Evolutionary conservation across 2,888 invertebrate genomes (phyloP), one percentile per base, ranked within the genome.

Genomic region (Heliconius erato): DNA sequence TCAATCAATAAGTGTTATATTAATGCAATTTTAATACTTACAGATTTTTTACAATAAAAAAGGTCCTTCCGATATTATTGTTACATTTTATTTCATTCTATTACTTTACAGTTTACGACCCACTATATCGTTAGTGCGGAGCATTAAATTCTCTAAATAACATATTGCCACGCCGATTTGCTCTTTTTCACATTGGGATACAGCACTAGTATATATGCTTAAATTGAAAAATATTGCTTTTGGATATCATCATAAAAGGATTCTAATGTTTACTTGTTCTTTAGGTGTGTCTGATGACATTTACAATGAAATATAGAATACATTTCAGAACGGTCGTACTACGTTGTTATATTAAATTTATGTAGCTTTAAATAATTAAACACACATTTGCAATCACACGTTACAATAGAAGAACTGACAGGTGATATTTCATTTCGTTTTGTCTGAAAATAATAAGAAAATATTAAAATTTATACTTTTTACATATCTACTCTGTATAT

Each of bases 131-230:
- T 82, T 79, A 82, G 68, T 74, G 68, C 40, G 19, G 28, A 40
- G n/a, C 79, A 59, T 82, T 74, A 74, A 74, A 82, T 79, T 79
- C 28, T 79, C 79, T 32, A 69, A 74, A 76, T n/a, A 49, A 32
- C 65, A 40, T 49, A 63, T 32, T 23, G 32, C 3, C n/a, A 32
- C 69, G 26, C 44, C n/a, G 63, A 32, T 82, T 79, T 82, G 16
- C 16, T 35, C 76, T 26, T 49, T 79, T 49, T 69, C 11, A 3
- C 32, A 7, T 44, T 68, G 16, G 3, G 0, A 26, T 63, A 79
- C 9, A 44, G 26, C n/a, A 32, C 32, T 32, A 2, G 32, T 32
- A 28, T 35, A 76, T 5, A 76, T 26, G n/a, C 23, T 44, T 16
- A 69, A 63, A 28, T 65, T 59, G 9, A n/a, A 74, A 79, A 72